phyloP scores from a whole-genome alignment of 2,113 vertebrate species.

The Pelecanoides urinatrix region DNA sequence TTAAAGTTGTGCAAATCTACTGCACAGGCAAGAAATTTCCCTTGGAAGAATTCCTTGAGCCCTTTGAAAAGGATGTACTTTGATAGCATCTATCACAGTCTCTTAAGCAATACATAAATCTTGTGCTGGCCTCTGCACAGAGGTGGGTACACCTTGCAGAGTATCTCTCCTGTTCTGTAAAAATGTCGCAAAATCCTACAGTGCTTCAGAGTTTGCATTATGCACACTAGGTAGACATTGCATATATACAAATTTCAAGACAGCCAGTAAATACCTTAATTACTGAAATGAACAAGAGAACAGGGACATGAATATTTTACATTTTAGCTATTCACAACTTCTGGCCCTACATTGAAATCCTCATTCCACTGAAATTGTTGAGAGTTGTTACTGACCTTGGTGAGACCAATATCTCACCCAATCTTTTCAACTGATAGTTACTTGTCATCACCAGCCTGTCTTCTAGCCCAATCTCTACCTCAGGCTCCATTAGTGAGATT shows the following conservation, averaged over 20 bases:
- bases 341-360: neutral
- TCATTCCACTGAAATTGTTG: neutral
- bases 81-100: constrained; percentile 22
- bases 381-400: neutral
- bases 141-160: neutral
- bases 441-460: neutral
- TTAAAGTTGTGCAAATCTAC: constrained; percentile 27
- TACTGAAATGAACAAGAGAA: neutral
- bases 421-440: neutral
- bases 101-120: constrained; percentile 43
- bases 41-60: constrained; percentile 36
- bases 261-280: neutral
- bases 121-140: neutral
- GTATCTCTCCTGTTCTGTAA: neutral
- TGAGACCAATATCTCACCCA: neutral
- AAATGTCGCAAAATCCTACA: neutral
- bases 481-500: neutral
- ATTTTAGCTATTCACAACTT: neutral
- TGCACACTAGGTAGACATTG: neutral
- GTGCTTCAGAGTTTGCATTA: neutral
- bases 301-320: neutral
- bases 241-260: neutral
- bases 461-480: neutral
- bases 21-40: neutral
- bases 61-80: constrained; percentile 18